A percentile compares a stretch with the other conserved stretches of the same genome.
Evolutionary conservation across 92 coral and sea anemone genomes (phyloP).

Genomic region (Parazoanthus swiftii): DNA sequence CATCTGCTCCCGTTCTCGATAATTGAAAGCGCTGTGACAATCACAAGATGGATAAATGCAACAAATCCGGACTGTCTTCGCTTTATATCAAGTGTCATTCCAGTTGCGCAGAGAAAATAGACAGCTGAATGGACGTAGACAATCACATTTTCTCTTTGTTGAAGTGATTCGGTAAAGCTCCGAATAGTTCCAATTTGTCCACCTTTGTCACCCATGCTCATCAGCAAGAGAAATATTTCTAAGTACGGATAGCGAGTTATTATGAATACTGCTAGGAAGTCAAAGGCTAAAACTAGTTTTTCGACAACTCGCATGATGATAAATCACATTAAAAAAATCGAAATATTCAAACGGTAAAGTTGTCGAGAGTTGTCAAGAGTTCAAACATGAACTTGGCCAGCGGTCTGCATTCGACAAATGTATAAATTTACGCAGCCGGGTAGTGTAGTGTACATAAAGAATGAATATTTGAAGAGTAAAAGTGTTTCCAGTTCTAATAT

Average conservation of each 20-base stretch:
- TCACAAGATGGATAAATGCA: slow-evolving; percentile 76
- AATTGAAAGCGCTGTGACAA: slow-evolving; percentile 58
- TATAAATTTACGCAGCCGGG: not conserved
- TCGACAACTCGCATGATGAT: slow-evolving; percentile 73
- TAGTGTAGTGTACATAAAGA: not conserved
- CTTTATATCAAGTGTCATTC: slow-evolving; percentile 87
- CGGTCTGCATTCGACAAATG: not conserved
- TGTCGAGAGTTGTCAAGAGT: too few species aligned
- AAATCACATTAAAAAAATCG: not conserved
- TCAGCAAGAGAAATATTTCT: slow-evolving; percentile 72
- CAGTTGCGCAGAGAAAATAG: slow-evolving; percentile 89
- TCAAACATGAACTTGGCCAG: slow-evolving; percentile 4
- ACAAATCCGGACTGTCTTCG: slow-evolving; percentile 76
- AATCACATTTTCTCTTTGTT: slow-evolving; percentile 56
- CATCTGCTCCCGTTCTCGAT: slow-evolving; percentile 52
- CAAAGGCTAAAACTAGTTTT: slow-evolving; percentile 69
- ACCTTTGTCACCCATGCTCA: slow-evolving; percentile 66
- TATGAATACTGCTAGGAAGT: slow-evolving; percentile 76
- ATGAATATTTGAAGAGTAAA: not conserved
- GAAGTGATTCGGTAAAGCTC: slow-evolving; percentile 58
- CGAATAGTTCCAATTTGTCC: slow-evolving; percentile 37
- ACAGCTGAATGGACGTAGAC: slow-evolving; percentile 77
- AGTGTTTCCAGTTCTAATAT: not conserved
- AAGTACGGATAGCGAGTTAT: slow-evolving; percentile 92
- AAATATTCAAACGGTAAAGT: not conserved